These are phyloP conservation scores for Nerophis ophidion DNA, from an alignment of 2,113 vertebrate species.

Conservation along the genomic window DNA sequence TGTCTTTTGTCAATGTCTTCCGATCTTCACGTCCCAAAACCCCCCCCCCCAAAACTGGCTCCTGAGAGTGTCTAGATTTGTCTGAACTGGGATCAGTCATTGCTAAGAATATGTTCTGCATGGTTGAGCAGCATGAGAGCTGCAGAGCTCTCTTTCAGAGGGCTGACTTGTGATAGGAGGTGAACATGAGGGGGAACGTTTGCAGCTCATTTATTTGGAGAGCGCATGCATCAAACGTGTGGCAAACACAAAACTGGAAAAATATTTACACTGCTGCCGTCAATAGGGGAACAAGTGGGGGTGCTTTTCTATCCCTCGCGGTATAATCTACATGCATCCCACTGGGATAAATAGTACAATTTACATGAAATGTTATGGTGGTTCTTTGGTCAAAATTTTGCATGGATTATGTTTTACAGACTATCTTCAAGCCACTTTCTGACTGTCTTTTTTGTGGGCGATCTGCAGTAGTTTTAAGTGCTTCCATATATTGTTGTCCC, in stretches of 20 bases:
- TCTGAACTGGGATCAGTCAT: conserved; percentile 43
- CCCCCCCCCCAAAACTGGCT: conserved; percentile 15
- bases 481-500: too few relatives aligned
- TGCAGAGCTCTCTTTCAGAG: conserved; percentile 34
- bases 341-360: too few relatives aligned
- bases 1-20: conserved; percentile 39
- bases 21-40: conserved; percentile 1
- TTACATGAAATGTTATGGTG: too few relatives aligned
- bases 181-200: conserved; percentile 25
- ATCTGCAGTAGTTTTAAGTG: too few relatives aligned
- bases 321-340: too few relatives aligned
- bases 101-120: conserved; percentile 50
- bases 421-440: too few relatives aligned
- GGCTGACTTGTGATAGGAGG: conserved; percentile 43
- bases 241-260: conserved; percentile 8
- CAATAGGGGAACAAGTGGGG: neutral
- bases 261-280: conserved; percentile 1
- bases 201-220: conserved; percentile 33
- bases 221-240: conserved; percentile 15
- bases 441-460: too few relatives aligned
- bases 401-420: too few relatives aligned
- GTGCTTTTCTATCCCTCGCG: neutral
- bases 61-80: conserved; percentile 33
- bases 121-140: conserved; percentile 48
- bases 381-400: too few relatives aligned